Evolutionary conservation across 2,888 invertebrate genomes (phyloP).

Genomic region (Chirona hameri): DNA sequence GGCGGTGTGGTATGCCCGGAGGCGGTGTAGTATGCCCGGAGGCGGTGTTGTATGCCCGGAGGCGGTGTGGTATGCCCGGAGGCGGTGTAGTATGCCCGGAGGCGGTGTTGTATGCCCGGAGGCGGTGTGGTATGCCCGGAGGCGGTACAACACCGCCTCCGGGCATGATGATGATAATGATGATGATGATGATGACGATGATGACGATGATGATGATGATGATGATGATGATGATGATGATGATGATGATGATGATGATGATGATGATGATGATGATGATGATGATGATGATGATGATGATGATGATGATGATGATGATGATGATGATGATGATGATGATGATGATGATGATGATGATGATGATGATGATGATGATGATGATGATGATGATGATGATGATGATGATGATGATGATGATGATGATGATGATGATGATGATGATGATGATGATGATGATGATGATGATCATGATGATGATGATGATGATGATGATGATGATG

Average conservation of each 20-base stretch:
- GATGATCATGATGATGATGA: constrained; percentile 27
- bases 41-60: too few species aligned
- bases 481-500: constrained; percentile 10
- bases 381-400: constrained; percentile 24
- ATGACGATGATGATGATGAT: constrained; percentile 1
- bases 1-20: too few species aligned
- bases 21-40: too few species aligned
- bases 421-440: background rate
- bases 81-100: too few species aligned
- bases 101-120: too few species aligned
- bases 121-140: too few species aligned
- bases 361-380: constrained; percentile 22
- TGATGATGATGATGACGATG: constrained; percentile 23
- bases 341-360: constrained; percentile 30
- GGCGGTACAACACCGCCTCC: too few species aligned
- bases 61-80: too few species aligned
- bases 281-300: constrained; percentile 57
- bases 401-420: background rate
- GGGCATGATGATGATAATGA: constrained; percentile 27
- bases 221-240: constrained; percentile 24
- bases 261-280: constrained; percentile 55
- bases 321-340: constrained; percentile 35
- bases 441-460: constrained; percentile 7
- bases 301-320: constrained; percentile 50
- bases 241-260: constrained; percentile 41